These are phyloP conservation scores for Microcebus tavaratra DNA, from an alignment of 2,113 vertebrate species.

Conservation along the genomic window DNA sequence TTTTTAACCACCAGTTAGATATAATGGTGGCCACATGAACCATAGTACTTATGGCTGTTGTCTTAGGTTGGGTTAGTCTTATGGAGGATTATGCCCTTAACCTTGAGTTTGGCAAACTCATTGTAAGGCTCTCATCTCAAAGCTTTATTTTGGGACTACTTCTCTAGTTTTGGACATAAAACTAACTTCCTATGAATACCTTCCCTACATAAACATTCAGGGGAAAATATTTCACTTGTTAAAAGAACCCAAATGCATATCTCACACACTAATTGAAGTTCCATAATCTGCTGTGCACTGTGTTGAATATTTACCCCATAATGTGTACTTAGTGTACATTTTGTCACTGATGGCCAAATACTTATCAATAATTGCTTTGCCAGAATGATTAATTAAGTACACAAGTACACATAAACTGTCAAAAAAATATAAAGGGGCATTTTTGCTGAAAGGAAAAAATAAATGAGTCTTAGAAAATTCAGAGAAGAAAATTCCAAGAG, in stretches of 20 bases:
- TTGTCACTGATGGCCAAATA: constrained; percentile 35
- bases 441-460: background rate
- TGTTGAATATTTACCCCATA: background rate
- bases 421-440: background rate
- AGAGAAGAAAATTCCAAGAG: background rate
- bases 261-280: constrained; percentile 1
- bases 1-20: background rate
- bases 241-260: background rate
- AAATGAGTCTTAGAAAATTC: background rate
- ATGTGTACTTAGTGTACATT: background rate
- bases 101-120: background rate
- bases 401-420: background rate
- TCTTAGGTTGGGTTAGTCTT: background rate
- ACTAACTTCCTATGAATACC: background rate
- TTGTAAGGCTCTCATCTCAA: background rate
- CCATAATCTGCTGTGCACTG: background rate
- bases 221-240: background rate
- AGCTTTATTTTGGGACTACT: background rate
- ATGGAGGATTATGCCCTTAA: background rate
- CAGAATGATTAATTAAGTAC: background rate
- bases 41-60: background rate
- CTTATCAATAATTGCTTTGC: background rate
- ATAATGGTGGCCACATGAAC: background rate
- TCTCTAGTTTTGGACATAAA: background rate
- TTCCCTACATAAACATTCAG: background rate